These are phyloP conservation scores for Axinella damicornis DNA, from an alignment of 37 sponge, comb jelly and placozoan species.

Conservation along the genomic window DNA sequence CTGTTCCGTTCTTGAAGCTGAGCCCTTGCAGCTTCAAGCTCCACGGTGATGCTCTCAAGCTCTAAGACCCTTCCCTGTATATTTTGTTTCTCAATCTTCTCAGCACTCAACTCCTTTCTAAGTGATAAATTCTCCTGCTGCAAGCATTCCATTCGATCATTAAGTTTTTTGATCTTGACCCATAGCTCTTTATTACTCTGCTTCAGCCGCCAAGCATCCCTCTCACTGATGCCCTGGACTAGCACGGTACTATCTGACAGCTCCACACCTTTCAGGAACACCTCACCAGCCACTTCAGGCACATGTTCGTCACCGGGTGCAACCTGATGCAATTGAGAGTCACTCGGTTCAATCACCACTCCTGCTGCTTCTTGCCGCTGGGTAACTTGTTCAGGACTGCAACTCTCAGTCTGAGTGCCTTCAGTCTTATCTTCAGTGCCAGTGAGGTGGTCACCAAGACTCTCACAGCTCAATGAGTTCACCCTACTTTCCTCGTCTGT, in stretches of 20 bases:
- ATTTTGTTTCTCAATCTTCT: not conserved
- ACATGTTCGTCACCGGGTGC: too few relatives aligned
- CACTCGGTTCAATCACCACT: too few relatives aligned
- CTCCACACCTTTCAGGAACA: not conserved
- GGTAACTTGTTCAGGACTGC: too few relatives aligned
- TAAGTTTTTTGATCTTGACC: conserved; percentile 26
- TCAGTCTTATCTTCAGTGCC: not conserved
- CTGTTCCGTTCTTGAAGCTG: not conserved
- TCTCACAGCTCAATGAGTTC: too few relatives aligned
- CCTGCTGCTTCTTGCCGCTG: too few relatives aligned
- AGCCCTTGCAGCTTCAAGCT: not conserved
- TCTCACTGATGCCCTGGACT: not conserved
- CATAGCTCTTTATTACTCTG: conserved; percentile 20
- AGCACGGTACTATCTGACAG: conserved; percentile 23
- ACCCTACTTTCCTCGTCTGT: not conserved
- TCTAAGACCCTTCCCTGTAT: not conserved
- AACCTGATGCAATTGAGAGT: too few relatives aligned
- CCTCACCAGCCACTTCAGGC: too few relatives aligned
- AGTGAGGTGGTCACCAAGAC: not conserved
- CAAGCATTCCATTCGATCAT: conserved; percentile 11
- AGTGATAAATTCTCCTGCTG: conserved; percentile 22
- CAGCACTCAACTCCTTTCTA: not conserved
- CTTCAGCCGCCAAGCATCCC: conserved; percentile 9
- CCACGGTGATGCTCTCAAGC: not conserved
- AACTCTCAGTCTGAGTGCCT: not conserved